Base-by-base conservation (phyloP, 92 coral and sea anemone species). In the Ricordea florida region DNA sequence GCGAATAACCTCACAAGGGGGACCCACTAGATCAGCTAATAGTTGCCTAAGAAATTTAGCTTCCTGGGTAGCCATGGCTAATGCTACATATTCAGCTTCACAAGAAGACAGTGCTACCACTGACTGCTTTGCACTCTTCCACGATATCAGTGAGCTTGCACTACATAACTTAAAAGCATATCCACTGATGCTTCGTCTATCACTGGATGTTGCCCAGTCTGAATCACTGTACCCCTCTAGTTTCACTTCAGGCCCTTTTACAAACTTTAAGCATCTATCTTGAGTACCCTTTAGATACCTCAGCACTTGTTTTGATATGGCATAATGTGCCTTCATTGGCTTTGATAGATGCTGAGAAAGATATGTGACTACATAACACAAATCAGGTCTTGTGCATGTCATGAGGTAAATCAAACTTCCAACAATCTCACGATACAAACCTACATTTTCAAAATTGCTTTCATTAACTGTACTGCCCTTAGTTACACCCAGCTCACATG, bases 391-490 rank as follows among this genome's bases (percentile, higher is more conserved):
- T 35, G 69, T 79, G 64, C 60, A 67, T 51, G 85, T 56, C 69
- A 56, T 79, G 28, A 79, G 45, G 36, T 56, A 79, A 6, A 79
- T 79, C 28, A 78, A 57, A 46, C 85, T 79, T 38, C 85, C 78
- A 57, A 79, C 85, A 30, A 79, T 79, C 57, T 52, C 85, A 23
- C 57, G 51, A 68, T 79, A 68, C 37, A 68, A 36, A 10, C 18
- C 57, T 13, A 9, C 41, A 24, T 68, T 71, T 64, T 48, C 58
- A 34, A 78, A 37, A 38, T 67, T 61, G 15, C 62, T 51, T 3
- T 49, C 73, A 55, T 67, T 44, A 13, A 28, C 18, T 28, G 27
- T 42, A 34, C 38, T 42, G 47, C 41, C 43, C 41, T 53, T 58
- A 40, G 65, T 53, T 17, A 18, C 36, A 38, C 78, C 85, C 2